Conservation (phyloP, 2,888 invertebrate genomes). For the Kryphioiulus occultus region DNA sequence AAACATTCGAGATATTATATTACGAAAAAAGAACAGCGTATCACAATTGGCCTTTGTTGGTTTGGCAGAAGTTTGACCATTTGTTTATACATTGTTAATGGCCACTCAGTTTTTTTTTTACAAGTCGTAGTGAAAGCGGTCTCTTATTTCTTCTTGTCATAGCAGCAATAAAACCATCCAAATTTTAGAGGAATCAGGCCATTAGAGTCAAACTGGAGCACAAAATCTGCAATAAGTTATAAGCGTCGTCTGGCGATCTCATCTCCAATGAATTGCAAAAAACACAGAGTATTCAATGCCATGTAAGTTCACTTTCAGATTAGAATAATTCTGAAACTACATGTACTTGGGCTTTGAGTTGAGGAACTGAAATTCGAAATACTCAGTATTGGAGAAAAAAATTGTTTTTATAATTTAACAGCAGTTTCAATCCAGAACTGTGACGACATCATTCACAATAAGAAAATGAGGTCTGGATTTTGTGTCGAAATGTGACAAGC, state of each 20-base stretch:
- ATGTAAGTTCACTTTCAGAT: neutral
- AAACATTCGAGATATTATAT: neutral
- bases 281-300: neutral
- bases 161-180: neutral
- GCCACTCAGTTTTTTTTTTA: neutral
- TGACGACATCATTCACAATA: too few relatives aligned
- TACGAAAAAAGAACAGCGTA: neutral
- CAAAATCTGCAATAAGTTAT: neutral
- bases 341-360: too few relatives aligned
- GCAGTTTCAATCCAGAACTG: too few relatives aligned
- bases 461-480: too few relatives aligned
- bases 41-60: slow-evolving; percentile 20
- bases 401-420: too few relatives aligned
- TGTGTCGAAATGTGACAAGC: too few relatives aligned
- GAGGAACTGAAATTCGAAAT: too few relatives aligned
- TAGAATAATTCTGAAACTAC: neutral
- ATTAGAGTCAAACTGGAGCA: neutral
- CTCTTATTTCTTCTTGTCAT: slow-evolving; percentile 27
- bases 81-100: slow-evolving; percentile 24
- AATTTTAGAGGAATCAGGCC: neutral
- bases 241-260: neutral
- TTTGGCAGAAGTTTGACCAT: neutral
- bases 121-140: neutral
- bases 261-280: neutral
- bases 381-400: too few relatives aligned